Conservation (phyloP, 2,797 vertebrate genomes). For the Macropodus opercularis region DNA sequence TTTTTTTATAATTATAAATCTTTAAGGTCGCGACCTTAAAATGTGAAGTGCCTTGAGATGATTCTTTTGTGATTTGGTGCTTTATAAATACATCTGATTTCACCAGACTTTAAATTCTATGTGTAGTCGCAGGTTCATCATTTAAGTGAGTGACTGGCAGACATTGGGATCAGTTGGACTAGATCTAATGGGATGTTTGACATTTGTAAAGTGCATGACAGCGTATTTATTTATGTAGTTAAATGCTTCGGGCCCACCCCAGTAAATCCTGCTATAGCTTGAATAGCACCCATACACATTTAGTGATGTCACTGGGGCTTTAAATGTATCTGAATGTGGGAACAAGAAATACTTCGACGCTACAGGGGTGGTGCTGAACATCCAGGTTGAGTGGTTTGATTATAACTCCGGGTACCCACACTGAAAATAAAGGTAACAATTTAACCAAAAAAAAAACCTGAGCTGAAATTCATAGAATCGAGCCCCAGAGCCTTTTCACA, state of each 20-base stretch:
- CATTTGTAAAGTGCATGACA: conserved; percentile 17
- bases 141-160: conserved; percentile 12
- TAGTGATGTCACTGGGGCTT: conserved; percentile 21
- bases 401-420: conserved; percentile 23
- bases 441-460: conserved; percentile 27
- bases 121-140: too few species aligned
- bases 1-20: too few species aligned
- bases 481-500: conserved; percentile 21
- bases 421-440: conserved; percentile 43
- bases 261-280: not conserved
- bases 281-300: not conserved
- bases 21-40: too few species aligned
- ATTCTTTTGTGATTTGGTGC: too few species aligned
- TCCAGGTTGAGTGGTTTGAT: conserved; percentile 38
- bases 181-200: conserved; percentile 27
- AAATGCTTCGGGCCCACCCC: conserved; percentile 1
- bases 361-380: conserved; percentile 10
- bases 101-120: too few species aligned
- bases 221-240: too few species aligned
- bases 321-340: conserved; percentile 24
- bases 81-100: too few species aligned
- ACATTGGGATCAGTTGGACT: conserved; percentile 20
- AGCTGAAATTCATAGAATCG: conserved; percentile 16
- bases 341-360: conserved; percentile 29
- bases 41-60: too few species aligned